Percentiles rank a stretch among this genome's conserved stretches.
phyloP scores from a whole-genome alignment of 2,888 invertebrate genomes.

The Dorcus parallelipipedus region DNA sequence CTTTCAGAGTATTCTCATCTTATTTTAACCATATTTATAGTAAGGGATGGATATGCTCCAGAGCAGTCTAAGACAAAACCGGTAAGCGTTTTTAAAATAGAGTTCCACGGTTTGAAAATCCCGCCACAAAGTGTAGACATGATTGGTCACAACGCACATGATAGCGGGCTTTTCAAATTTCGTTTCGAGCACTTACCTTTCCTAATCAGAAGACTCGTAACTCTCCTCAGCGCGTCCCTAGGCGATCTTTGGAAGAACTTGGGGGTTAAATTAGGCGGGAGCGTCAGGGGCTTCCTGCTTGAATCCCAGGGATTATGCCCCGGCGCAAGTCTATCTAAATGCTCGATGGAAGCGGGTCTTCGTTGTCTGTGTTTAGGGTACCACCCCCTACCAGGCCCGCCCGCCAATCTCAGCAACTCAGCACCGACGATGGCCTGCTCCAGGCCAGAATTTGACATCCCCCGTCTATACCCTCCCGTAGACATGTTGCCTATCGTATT shows the following conservation, averaged over 20 bases:
- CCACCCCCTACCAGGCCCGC: conserved; percentile 83
- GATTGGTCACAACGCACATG: no score
- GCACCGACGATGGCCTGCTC: conserved; percentile 64
- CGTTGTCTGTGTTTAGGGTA: conserved; percentile 69
- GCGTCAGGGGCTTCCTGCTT: conserved; percentile 76
- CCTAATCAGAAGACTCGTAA: conserved; percentile 79
- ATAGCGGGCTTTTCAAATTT: no score
- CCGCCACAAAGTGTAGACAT: no score
- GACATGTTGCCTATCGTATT: conserved; percentile 53
- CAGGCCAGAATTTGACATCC: conserved; percentile 38
- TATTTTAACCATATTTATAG: no score
- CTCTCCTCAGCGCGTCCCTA: conserved; percentile 79
- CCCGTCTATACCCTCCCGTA: conserved; percentile 31
- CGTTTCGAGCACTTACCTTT: conserved; percentile 13
- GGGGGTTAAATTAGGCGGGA: conserved; percentile 84
- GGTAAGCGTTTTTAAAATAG: no score
- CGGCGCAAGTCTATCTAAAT: conserved; percentile 70
- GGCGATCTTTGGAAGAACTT: conserved; percentile 88
- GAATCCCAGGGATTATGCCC: conserved; percentile 54
- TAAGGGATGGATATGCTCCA: no score
- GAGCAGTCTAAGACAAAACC: no score
- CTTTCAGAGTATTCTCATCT: no score
- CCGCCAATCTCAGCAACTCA: conserved; percentile 74
- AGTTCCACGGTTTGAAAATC: no score
- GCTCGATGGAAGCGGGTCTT: conserved; percentile 81